Base-by-base conservation (phyloP, 2,113 vertebrate genomes). In the Pampusana beccarii region DNA sequence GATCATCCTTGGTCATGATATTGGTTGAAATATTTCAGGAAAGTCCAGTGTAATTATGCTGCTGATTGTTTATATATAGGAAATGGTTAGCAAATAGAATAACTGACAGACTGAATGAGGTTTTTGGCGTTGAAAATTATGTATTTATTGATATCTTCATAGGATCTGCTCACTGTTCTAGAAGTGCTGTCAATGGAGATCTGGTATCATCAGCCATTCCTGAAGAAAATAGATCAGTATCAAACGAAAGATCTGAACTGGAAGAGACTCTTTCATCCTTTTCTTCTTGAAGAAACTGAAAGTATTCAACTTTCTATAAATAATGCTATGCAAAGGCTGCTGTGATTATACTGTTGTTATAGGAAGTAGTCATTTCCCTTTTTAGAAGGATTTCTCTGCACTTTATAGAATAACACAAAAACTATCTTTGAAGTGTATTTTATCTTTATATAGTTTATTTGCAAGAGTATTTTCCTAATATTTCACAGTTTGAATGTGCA, bases 381-480 rank as follows among this genome's bases (percentile, higher is more conserved):
- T 97, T 89, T 98, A 97, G 95, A 97, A 97, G 98, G 96, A 98
- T 98, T 98, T 98, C 97, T 98, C 97, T 98, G 98, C 98, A 98
- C 98, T 98, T 99, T 98, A 98, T 98, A 98, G 96, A 98, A 96
- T 96, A 97, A 98, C 97, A 95, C 97, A 97, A 98, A 98, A 97
- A 97, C 57, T 94, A 95, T 92, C 97, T 98, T 98, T 97, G 96
- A 98, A 98, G 98, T 98, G 97, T 98, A 98, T 98, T 98, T 98
- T 98, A 98, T 98, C 98, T 98, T 98, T 98, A 96, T 98, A 98
- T 97, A 97, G 97, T 98, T 98, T 98, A 97, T 98, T 98, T 98
- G 97, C 97, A 97, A 98, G 96, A 98, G 96, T 98, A 98, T 98
- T 98, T 98, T 98, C 98, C 96, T 98, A 98, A 98, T 98, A 98